A percentile compares a stretch with the other conserved stretches of the same genome.
Conservation (phyloP, 2,888 invertebrate species). For the Temnothorax rugatulus region DNA sequence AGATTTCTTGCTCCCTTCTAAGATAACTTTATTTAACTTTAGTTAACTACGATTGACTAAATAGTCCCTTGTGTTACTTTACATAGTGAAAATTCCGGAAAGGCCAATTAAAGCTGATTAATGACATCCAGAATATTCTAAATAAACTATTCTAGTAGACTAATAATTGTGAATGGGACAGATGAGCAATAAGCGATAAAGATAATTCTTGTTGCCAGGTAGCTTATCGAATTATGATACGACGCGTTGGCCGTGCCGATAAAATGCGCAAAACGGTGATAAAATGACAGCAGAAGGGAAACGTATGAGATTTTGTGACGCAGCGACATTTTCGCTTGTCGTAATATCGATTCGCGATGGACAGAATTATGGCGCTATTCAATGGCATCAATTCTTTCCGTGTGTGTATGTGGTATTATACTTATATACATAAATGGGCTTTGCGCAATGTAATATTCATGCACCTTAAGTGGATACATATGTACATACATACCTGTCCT, state of each 20-base stretch:
- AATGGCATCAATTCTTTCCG: slow-evolving; percentile 4
- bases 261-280: not conserved
- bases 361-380: not conserved
- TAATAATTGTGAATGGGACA: not conserved
- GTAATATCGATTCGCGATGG: slow-evolving; percentile 3
- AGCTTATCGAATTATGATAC: slow-evolving; percentile 14
- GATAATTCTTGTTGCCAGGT: slow-evolving; percentile 5
- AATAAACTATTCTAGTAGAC: not conserved
- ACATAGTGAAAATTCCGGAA: not conserved
- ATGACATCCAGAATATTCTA: not conserved
- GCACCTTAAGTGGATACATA: slow-evolving; percentile 6
- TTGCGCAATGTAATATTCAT: slow-evolving; percentile 48
- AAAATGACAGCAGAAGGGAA: not conserved
- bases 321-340: not conserved
- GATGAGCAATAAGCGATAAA: slow-evolving; percentile 4
- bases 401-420: slow-evolving; percentile 8
- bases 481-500: slow-evolving; percentile 14
- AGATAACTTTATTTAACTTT: slow-evolving; percentile 3
- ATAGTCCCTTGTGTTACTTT: not conserved
- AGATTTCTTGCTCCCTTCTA: not conserved
- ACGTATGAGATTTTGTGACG: not conserved
- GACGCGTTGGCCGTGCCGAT: not conserved
- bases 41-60: not conserved
- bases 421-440: slow-evolving; percentile 30
- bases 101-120: not conserved